Conservation (phyloP, 2,888 invertebrate genomes). For the Unio pictorum region DNA sequence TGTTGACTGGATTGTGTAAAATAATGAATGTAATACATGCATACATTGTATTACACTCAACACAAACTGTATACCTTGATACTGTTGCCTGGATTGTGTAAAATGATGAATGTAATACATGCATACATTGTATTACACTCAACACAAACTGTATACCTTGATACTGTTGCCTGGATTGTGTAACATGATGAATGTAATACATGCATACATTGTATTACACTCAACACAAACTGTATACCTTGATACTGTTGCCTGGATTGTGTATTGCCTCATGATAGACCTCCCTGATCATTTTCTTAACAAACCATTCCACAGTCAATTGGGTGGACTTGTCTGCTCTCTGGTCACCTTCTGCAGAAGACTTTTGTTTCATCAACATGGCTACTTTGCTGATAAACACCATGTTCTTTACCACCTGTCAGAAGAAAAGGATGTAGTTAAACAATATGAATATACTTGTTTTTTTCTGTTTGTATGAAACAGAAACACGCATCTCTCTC, state of each 20-base stretch:
- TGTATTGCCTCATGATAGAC: slow-evolving; percentile 86
- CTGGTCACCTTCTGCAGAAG: slow-evolving; percentile 17
- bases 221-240: too few species aligned
- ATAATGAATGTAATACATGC: too few species aligned
- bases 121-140: too few species aligned
- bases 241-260: slow-evolving; percentile 76
- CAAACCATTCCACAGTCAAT: slow-evolving; percentile 60
- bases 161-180: too few species aligned
- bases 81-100: too few species aligned
- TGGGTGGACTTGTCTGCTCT: slow-evolving; percentile 20
- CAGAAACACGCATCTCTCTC: background rate
- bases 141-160: too few species aligned
- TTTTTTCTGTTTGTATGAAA: background rate
- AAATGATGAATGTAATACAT: too few species aligned
- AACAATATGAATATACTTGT: background rate
- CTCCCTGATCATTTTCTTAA: slow-evolving; percentile 82
- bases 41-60: too few species aligned
- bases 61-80: too few species aligned
- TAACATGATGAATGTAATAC: too few species aligned
- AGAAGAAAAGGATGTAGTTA: background rate
- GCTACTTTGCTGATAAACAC: slow-evolving; percentile 80
- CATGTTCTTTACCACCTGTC: slow-evolving; percentile 79
- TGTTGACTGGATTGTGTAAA: too few species aligned
- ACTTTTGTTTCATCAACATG: slow-evolving; percentile 17
- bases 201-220: too few species aligned